phyloP scores from a whole-genome alignment of 2,113 vertebrate genomes.

The Neodon shergylaensis region DNA sequence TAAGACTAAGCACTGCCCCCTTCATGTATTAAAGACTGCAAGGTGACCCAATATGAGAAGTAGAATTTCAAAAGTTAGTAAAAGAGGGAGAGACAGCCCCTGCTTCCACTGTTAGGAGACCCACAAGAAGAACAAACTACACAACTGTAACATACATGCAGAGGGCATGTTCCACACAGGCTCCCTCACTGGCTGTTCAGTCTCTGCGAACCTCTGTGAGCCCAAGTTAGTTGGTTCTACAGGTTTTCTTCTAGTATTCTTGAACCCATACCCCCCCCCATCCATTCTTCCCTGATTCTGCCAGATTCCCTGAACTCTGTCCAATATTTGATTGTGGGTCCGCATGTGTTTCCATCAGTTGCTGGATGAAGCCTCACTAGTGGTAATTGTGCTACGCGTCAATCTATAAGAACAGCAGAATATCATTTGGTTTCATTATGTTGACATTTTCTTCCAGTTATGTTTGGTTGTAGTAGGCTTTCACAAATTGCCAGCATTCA shows the following conservation, averaged over 20 bases:
- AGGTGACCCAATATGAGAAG: background rate
- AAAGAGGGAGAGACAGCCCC: background rate
- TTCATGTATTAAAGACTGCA: background rate
- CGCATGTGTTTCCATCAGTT: background rate
- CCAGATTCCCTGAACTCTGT: background rate
- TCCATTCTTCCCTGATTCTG: background rate
- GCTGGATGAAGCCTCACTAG: background rate
- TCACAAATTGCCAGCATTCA: background rate
- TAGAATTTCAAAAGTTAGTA: background rate
- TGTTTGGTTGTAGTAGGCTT: background rate
- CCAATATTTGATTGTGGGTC: background rate
- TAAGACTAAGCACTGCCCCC: background rate
- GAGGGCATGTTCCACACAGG: background rate
- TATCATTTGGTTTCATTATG: background rate
- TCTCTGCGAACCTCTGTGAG: background rate
- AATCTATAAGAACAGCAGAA: background rate
- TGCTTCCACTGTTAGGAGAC: background rate
- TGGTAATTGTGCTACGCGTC: background rate
- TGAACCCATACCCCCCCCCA: accelerated
- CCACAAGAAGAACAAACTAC: background rate
- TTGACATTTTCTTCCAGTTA: background rate
- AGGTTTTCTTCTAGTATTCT: background rate
- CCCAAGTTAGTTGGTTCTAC: background rate
- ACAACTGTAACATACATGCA: background rate
- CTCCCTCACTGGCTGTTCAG: background rate